Evolutionary conservation across 1,140 invertebrate genomes (phyloP).

Genomic region (Drosophila hydei): DNA sequence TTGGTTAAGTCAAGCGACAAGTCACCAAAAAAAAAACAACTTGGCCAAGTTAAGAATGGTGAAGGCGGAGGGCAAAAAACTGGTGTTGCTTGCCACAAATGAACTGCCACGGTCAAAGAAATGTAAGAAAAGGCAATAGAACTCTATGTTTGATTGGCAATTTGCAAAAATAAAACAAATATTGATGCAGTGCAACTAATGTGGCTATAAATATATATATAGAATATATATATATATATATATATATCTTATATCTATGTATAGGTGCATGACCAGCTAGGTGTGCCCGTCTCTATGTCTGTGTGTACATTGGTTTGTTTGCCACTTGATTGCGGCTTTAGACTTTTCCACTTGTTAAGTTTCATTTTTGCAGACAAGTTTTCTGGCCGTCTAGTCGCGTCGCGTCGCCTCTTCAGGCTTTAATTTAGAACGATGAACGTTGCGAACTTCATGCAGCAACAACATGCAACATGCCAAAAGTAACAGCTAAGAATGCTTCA

Average conservation of each 20-base stretch:
- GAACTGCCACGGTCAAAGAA: conserved; percentile 6
- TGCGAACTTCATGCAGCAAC: conserved; percentile 20
- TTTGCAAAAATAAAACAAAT: conserved; percentile 71
- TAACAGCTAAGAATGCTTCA: conserved; percentile 15
- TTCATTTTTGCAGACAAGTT: conserved; percentile 70
- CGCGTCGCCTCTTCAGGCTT: conserved; percentile 60
- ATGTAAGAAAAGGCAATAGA: not conserved
- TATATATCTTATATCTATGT: not conserved
- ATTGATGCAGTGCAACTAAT: conserved; percentile 39
- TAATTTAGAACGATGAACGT: conserved; percentile 66
- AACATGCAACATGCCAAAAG: conserved; percentile 24
- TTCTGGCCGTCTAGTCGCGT: conserved; percentile 38
- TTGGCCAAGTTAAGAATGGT: conserved; percentile 54
- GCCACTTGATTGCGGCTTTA: conserved; percentile 74
- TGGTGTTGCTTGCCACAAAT: conserved; percentile 19
- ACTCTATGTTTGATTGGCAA: conserved; percentile 62
- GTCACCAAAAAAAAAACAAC: conserved; percentile 44
- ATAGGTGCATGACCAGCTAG: conserved; percentile 9
- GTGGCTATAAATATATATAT: conserved; percentile 8
- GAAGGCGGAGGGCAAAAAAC: no score
- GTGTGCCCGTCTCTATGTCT: conserved; percentile 11
- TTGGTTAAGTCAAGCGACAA: conserved; percentile 44
- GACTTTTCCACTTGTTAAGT: conserved; percentile 77
- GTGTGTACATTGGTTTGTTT: conserved; percentile 54
- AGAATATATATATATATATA: not conserved